These are phyloP conservation scores for Setipinna tenuifilis DNA, from an alignment of 2,797 vertebrate genomes.

Conservation along the genomic window DNA sequence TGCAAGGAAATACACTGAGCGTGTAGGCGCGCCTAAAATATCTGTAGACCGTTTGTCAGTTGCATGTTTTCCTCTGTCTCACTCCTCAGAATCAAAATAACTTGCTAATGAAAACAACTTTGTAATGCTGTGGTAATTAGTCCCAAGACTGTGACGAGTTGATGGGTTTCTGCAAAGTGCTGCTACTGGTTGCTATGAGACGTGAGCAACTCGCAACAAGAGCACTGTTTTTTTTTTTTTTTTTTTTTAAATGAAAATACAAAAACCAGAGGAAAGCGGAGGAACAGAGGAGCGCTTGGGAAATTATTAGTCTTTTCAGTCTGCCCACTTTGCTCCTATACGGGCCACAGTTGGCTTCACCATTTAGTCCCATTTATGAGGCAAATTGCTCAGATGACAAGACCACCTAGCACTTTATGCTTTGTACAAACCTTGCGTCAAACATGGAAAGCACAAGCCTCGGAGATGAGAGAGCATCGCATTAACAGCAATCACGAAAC, in stretches of 20 bases:
- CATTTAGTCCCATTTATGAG: background rate
- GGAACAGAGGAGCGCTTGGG: background rate
- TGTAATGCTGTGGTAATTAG: slow-evolving; percentile 4
- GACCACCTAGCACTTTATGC: background rate
- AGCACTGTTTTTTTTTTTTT: no score
- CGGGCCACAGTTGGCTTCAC: background rate
- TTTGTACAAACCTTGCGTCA: slow-evolving; percentile 17
- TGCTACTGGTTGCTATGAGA: slow-evolving; percentile 21
- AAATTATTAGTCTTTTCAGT: slow-evolving; percentile 3
- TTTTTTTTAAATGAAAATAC: background rate
- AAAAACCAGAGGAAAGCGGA: background rate
- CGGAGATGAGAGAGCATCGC: background rate
- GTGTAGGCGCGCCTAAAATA: slow-evolving; percentile 23
- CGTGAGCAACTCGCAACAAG: background rate
- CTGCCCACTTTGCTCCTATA: background rate
- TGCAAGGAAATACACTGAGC: slow-evolving; percentile 17
- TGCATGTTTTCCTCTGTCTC: background rate
- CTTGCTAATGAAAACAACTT: slow-evolving; percentile 10
- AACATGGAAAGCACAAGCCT: background rate
- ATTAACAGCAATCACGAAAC: slow-evolving; percentile 16
- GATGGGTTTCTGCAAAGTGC: background rate
- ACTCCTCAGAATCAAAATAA: background rate
- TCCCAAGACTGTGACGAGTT: background rate
- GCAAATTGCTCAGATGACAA: background rate
- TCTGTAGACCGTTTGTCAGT: background rate